Evolutionary conservation across 2,888 invertebrate genomes (phyloP).

Genomic region (Chironomus tentans): DNA sequence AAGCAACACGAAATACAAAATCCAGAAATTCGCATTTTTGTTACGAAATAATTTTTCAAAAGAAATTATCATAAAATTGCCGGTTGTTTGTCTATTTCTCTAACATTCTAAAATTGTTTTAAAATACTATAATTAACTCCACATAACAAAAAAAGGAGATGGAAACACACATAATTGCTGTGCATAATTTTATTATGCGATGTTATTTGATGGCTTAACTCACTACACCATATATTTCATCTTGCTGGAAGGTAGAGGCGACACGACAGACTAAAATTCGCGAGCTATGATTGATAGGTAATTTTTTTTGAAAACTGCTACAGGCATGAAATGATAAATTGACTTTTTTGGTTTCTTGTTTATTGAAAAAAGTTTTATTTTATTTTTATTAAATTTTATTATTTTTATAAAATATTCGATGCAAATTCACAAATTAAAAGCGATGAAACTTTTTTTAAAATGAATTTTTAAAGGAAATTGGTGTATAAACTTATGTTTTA

Average conservation of each 20-base stretch:
- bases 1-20: neutral
- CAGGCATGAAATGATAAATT: too few relatives aligned
- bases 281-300: constrained; percentile 12
- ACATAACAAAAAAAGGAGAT: neutral
- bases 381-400: too few relatives aligned
- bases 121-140: constrained; percentile 20
- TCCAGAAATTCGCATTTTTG: too few relatives aligned
- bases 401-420: too few relatives aligned
- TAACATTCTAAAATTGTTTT: constrained; percentile 22
- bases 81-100: constrained; percentile 15
- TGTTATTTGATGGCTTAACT: neutral
- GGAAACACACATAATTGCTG: neutral
- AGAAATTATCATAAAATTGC: constrained; percentile 20
- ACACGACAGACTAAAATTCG: neutral
- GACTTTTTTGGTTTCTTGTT: too few relatives aligned
- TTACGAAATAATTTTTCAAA: neutral
- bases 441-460: too few relatives aligned
- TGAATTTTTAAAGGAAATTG: too few relatives aligned
- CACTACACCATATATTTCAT: neutral
- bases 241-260: neutral
- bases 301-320: neutral
- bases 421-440: too few relatives aligned
- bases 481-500: too few relatives aligned
- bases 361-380: too few relatives aligned
- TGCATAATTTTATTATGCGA: neutral